A percentile compares a stretch with the other conserved stretches of the same genome.
These are phyloP conservation scores for Macrotrachela quadricornifera DNA, from an alignment of 1,140 invertebrate species.

Conservation along the genomic window DNA sequence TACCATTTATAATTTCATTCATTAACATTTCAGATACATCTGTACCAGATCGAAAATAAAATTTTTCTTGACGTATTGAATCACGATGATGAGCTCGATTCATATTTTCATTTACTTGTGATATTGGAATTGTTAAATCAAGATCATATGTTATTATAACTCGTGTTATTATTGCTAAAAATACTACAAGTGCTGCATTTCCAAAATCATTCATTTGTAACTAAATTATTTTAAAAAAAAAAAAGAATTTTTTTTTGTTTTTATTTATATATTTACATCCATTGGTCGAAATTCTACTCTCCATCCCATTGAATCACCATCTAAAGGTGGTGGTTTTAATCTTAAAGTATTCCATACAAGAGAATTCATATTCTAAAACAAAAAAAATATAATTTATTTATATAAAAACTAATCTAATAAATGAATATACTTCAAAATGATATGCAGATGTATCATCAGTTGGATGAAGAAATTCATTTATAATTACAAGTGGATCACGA, in stretches of 20 bases:
- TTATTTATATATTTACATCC: conserved; percentile 35
- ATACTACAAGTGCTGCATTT: conserved; percentile 93
- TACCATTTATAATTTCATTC: conserved; percentile 86
- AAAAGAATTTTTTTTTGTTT: too few relatives aligned
- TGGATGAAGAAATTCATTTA: conserved; percentile 52
- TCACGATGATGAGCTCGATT: conserved; percentile 67
- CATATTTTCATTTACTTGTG: conserved; percentile 97
- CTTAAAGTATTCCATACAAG: conserved; percentile 99
- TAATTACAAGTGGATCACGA: conserved; percentile 74
- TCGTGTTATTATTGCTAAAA: conserved; percentile 81
- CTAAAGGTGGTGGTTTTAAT: conserved; percentile 76
- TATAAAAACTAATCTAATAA: too few relatives aligned
- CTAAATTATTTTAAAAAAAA: conserved; percentile 3
- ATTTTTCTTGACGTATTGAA: conserved; percentile 55
- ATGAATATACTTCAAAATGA: conserved; percentile 7
- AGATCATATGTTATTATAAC: conserved; percentile 88
- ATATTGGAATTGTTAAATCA: conserved; percentile 89
- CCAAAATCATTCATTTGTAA: conserved; percentile 69
- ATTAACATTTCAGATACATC: conserved; percentile 50
- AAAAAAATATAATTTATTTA: too few relatives aligned
- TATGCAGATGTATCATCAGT: conserved; percentile 3
- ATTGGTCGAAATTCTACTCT: conserved; percentile 96
- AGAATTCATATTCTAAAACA: conserved; percentile 76
- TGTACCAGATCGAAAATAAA: conserved; percentile 33
- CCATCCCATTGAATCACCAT: conserved; percentile 70